Percentiles rank a stretch among this genome's conserved stretches.
These are phyloP conservation scores for Pelosia muscerda DNA, from an alignment of 2,888 invertebrate genomes.

Conservation along the genomic window DNA sequence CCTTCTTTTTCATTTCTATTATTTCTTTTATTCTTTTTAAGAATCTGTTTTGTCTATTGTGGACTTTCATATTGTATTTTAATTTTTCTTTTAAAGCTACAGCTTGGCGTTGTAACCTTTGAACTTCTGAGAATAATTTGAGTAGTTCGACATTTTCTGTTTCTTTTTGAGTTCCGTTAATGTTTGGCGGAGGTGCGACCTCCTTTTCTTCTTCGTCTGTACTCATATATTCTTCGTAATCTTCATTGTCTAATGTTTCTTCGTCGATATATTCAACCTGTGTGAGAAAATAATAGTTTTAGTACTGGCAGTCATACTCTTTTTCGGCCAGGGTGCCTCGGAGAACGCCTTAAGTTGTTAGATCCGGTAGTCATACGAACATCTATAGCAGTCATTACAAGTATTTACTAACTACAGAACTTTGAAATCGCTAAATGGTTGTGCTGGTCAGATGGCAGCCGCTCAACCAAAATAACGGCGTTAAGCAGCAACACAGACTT, in stretches of 20 bases:
- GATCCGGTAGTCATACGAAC: no score
- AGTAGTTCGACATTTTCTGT: conserved; percentile 65
- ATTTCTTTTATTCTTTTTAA: conserved; percentile 69
- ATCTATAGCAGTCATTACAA: no score
- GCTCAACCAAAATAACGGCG: no score
- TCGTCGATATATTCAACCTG: conserved; percentile 84
- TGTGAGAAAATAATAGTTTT: neutral
- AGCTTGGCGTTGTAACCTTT: conserved; percentile 75
- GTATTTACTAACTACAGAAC: no score
- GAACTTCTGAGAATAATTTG: conserved; percentile 78
- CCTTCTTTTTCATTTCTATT: conserved; percentile 74
- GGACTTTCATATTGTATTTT: conserved; percentile 72
- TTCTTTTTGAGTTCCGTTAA: conserved; percentile 46
- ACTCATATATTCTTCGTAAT: conserved; percentile 64
- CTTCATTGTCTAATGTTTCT: conserved; percentile 74
- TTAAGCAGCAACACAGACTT: no score
- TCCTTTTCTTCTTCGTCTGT: conserved; percentile 60
- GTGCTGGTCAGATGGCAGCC: no score
- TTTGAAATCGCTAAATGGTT: no score
- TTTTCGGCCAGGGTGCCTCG: no score
- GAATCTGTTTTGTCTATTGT: conserved; percentile 72
- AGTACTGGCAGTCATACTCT: neutral
- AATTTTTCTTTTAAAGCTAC: conserved; percentile 73
- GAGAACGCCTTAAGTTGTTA: no score
- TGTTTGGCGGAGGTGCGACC: conserved; percentile 37